Percentiles rank a stretch among this genome's conserved stretches.
Conservation (phyloP, 2,888 invertebrate genomes). For the Andrena fulva region DNA sequence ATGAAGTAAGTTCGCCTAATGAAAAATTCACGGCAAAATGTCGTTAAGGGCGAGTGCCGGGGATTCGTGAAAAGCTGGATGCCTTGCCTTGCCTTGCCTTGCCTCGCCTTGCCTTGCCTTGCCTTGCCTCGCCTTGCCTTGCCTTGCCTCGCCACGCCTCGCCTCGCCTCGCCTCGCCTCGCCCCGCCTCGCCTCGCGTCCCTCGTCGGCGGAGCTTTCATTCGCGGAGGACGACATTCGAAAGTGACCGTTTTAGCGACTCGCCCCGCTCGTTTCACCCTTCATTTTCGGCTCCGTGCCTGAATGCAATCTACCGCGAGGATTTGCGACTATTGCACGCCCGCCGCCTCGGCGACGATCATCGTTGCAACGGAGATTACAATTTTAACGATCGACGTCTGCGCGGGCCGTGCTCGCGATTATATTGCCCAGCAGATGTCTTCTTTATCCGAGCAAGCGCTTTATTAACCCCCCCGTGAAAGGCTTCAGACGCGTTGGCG, state of each 20-base stretch:
- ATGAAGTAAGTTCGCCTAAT: neutral
- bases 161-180: no score
- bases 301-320: neutral
- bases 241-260: neutral
- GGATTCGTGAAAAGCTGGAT: slow-evolving; percentile 1
- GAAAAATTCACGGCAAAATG: slow-evolving; percentile 9
- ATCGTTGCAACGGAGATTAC: neutral
- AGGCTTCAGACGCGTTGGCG: no score
- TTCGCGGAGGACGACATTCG: slow-evolving; percentile 8
- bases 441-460: neutral
- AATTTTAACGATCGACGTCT: neutral
- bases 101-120: no score
- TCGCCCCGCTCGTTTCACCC: neutral
- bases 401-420: neutral
- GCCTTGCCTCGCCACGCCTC: no score
- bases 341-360: neutral
- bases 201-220: neutral
- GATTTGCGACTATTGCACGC: neutral
- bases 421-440: neutral
- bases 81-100: no score
- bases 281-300: slow-evolving; percentile 2
- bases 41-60: neutral
- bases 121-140: no score
- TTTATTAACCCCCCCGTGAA: neutral
- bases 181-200: no score